These are phyloP conservation scores for Argyrosomus regius DNA, from an alignment of 2,797 vertebrate genomes.

Conservation along the genomic window DNA sequence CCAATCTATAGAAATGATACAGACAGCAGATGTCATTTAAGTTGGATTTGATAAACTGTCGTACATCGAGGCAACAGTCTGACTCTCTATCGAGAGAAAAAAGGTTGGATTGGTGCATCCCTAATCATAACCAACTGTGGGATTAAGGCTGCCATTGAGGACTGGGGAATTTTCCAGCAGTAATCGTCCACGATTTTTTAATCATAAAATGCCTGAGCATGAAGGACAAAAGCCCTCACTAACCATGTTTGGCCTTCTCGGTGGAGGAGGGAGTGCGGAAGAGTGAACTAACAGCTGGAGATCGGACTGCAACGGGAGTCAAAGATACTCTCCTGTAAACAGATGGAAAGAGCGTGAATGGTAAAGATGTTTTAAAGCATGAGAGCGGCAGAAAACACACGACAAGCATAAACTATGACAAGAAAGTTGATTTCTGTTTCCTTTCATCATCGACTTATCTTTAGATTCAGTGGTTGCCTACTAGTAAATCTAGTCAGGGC, in stretches of 20 bases:
- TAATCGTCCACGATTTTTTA: neutral
- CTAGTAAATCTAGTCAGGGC: constrained; percentile 12
- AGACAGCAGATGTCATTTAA: neutral
- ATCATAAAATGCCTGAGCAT: neutral
- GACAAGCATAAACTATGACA: neutral
- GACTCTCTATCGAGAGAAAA: neutral
- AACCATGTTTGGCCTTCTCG: constrained; percentile 89
- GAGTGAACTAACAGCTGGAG: constrained; percentile 55
- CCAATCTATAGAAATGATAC: neutral
- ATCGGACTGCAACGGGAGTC: constrained; percentile 85
- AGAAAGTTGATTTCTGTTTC: neutral
- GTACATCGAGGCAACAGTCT: neutral
- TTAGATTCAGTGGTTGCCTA: neutral
- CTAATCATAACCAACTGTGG: neutral
- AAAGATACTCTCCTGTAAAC: constrained; percentile 91
- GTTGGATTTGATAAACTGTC: neutral
- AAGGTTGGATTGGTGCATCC: neutral
- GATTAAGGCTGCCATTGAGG: neutral
- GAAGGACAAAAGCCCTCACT: constrained; percentile 49
- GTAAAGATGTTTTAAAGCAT: neutral
- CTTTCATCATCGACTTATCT: neutral
- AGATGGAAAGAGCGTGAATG: constrained; percentile 13
- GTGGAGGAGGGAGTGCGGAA: constrained; percentile 74
- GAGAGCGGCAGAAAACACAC: neutral
- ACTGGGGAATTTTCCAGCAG: neutral